These are phyloP conservation scores for Aethes cnicana DNA, from an alignment of 2,888 invertebrate species.

Conservation along the genomic window DNA sequence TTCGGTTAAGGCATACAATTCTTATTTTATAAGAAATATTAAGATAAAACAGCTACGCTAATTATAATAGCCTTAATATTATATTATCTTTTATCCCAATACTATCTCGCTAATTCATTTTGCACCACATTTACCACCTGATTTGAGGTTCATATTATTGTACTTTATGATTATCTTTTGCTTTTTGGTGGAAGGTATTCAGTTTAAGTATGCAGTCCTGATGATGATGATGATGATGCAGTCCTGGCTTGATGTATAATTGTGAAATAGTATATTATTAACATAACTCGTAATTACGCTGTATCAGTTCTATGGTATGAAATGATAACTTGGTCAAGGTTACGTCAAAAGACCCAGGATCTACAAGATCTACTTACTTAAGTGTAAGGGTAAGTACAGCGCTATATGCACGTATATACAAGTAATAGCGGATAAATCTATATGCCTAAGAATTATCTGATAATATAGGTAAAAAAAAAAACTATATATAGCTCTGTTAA, in stretches of 20 bases:
- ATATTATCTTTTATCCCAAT: constrained; percentile 7
- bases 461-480: constrained; percentile 19
- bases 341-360: not conserved
- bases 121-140: constrained; percentile 25
- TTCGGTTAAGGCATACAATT: constrained; percentile 77
- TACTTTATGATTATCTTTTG: constrained; percentile 27
- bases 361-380: constrained; percentile 9
- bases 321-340: not conserved
- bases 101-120: constrained; percentile 23
- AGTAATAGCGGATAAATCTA: constrained; percentile 1
- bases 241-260: not conserved
- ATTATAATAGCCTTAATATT: constrained; percentile 34
- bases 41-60: constrained; percentile 56
- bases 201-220: constrained; percentile 8
- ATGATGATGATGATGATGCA: not conserved
- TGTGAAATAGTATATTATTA: not conserved
- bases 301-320: no score
- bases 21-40: constrained; percentile 76
- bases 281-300: not conserved
- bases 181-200: constrained; percentile 29
- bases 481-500: constrained; percentile 29
- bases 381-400: not conserved
- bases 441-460: no score
- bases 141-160: constrained; percentile 28
- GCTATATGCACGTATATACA: constrained; percentile 1